Evolutionary conservation across 2,797 vertebrate genomes (phyloP).

Genomic region (Syndactyla subalaris): DNA sequence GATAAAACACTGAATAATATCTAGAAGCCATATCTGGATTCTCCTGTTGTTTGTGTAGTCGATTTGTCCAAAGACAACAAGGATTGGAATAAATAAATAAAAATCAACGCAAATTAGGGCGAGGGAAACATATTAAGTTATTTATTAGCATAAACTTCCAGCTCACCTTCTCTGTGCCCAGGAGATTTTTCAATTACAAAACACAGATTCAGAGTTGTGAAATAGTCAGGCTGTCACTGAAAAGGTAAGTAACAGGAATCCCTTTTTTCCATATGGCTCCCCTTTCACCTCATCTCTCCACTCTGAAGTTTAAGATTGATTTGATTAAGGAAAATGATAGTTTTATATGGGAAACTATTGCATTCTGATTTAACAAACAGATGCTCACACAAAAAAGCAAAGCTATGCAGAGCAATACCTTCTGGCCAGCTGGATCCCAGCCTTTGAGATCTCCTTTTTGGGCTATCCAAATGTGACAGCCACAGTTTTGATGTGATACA

Average conservation of each 20-base stretch:
- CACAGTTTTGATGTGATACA: not conserved
- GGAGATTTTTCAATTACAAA: not conserved
- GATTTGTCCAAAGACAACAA: not conserved
- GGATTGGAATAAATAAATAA: not conserved
- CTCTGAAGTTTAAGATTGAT: not conserved
- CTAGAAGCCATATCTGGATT: not conserved
- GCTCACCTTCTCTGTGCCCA: not conserved
- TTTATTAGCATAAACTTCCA: not conserved
- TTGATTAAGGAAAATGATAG: not conserved
- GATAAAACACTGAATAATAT: not conserved
- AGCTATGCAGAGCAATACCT: not conserved
- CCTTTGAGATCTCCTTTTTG: not conserved
- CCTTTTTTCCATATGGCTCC: not conserved
- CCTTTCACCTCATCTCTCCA: not conserved
- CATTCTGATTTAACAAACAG: not conserved
- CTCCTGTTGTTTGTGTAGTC: not conserved
- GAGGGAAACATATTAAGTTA: not conserved
- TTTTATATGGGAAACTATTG: not conserved
- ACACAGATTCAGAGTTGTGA: not conserved
- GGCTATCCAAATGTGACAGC: not conserved
- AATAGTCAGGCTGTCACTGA: not conserved
- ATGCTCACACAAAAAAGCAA: not conserved
- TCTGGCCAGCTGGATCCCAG: not conserved
- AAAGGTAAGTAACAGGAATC: not conserved
- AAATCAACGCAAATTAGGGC: not conserved